Evolutionary conservation across 2,888 invertebrate species (phyloP).

Genomic region (Morpho helenor): DNA sequence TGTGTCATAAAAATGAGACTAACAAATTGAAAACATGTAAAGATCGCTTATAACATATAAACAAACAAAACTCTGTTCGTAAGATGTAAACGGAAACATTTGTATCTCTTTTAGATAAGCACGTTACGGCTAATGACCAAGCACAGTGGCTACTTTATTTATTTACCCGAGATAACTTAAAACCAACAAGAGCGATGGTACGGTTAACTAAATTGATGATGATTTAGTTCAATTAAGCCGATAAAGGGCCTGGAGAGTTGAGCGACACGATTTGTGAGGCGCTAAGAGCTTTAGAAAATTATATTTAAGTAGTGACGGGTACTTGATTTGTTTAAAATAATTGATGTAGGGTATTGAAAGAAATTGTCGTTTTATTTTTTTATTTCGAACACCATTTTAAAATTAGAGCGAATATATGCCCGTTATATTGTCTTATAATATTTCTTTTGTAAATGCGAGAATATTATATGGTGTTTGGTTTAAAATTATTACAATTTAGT

Average conservation of each 20-base stretch:
- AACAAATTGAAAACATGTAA: conserved; percentile 13
- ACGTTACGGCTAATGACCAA: conserved; percentile 32
- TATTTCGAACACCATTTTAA: too few relatives aligned
- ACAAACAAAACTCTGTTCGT: conserved; percentile 23
- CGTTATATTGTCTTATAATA: too few relatives aligned
- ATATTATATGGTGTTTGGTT: too few relatives aligned
- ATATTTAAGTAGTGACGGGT: conserved; percentile 7
- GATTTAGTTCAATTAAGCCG: conserved; percentile 64
- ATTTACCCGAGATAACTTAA: conserved; percentile 52
- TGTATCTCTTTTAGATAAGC: conserved; percentile 34
- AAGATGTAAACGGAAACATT: conserved; percentile 27
- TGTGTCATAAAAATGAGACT: background rate
- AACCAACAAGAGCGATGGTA: conserved; percentile 20
- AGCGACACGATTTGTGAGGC: conserved; percentile 14
- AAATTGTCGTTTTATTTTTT: too few relatives aligned
- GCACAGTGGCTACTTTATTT: conserved; percentile 38
- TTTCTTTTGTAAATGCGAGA: too few relatives aligned
- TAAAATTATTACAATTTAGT: too few relatives aligned
- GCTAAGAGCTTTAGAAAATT: conserved; percentile 14
- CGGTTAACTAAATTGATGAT: conserved; percentile 57
- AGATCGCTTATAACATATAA: conserved; percentile 7
- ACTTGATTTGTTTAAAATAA: conserved; percentile 16
- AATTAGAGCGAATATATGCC: too few relatives aligned
- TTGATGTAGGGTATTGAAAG: background rate
- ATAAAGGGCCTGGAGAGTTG: conserved; percentile 43